Evolutionary conservation across 35 echinoderm and acorn worm genomes (phyloP).

Genomic region (Lytechinus pictus): DNA sequence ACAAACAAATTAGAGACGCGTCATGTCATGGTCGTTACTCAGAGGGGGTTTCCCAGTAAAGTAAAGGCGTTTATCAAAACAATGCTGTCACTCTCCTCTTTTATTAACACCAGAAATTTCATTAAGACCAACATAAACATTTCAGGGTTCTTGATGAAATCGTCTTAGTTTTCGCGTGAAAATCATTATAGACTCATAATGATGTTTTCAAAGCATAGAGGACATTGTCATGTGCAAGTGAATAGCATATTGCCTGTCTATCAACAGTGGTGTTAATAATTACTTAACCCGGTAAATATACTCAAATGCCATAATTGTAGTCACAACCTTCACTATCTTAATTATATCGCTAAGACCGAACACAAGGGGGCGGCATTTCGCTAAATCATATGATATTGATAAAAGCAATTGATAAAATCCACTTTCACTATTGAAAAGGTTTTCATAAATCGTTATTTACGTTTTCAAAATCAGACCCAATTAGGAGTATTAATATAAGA

Average conservation of each 20-base stretch:
- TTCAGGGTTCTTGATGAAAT: not conserved
- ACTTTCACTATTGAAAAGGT: not conserved
- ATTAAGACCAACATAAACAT: not conserved
- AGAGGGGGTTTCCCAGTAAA: slow-evolving; percentile 2
- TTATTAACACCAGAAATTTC: not conserved
- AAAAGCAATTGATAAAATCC: not conserved
- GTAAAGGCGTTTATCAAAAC: not conserved
- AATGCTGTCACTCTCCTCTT: not conserved
- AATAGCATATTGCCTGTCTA: not conserved
- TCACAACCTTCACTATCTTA: no score
- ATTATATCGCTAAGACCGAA: not conserved
- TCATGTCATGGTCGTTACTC: not conserved
- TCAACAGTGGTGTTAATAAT: not conserved
- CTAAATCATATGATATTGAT: not conserved
- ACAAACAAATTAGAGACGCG: not conserved
- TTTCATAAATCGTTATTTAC: no score
- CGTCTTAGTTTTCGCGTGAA: not conserved
- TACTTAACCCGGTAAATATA: no score
- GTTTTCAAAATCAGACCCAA: no score
- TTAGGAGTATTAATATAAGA: no score
- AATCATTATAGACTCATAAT: not conserved
- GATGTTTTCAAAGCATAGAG: not conserved
- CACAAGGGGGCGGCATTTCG: not conserved
- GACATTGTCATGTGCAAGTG: not conserved
- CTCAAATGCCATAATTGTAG: no score